Percentiles rank a stretch among this genome's conserved stretches.
Evolutionary conservation across 2,113 vertebrate genomes (phyloP).

Genomic region (Apteryx owenii): DNA sequence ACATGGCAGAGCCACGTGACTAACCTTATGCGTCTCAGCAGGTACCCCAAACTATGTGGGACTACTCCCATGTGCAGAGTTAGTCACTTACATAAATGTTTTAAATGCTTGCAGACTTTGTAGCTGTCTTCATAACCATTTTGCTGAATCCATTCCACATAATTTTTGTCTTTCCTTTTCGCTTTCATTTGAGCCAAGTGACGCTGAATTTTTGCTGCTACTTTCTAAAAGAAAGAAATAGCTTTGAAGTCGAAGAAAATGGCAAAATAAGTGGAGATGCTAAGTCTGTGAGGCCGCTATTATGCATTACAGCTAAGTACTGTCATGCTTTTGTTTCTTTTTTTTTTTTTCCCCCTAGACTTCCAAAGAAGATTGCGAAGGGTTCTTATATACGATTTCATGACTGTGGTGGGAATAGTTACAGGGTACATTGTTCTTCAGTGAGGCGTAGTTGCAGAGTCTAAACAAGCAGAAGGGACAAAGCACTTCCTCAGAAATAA

Average conservation of each 20-base stretch:
- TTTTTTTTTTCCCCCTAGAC: neutral
- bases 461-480: neutral
- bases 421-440: neutral
- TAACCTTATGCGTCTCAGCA: fast-evolving
- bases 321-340: fast-evolving
- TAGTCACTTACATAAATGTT: fast-evolving
- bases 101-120: neutral
- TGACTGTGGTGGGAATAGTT: neutral
- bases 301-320: neutral
- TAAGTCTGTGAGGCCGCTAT: neutral
- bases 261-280: neutral
- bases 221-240: neutral
- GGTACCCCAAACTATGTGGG: neutral
- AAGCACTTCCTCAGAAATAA: neutral
- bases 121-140: neutral
- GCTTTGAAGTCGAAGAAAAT: neutral
- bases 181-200: neutral
- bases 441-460: neutral
- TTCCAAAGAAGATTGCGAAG: neutral
- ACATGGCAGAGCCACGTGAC: neutral
- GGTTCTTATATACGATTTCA: neutral
- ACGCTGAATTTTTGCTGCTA: neutral
- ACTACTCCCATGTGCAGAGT: fast-evolving
- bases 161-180: neutral
- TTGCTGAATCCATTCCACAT: neutral